Evolutionary conservation across 64 coral and sea anemone genomes (phyloP).

Genomic region (Montipora efflorescens): DNA sequence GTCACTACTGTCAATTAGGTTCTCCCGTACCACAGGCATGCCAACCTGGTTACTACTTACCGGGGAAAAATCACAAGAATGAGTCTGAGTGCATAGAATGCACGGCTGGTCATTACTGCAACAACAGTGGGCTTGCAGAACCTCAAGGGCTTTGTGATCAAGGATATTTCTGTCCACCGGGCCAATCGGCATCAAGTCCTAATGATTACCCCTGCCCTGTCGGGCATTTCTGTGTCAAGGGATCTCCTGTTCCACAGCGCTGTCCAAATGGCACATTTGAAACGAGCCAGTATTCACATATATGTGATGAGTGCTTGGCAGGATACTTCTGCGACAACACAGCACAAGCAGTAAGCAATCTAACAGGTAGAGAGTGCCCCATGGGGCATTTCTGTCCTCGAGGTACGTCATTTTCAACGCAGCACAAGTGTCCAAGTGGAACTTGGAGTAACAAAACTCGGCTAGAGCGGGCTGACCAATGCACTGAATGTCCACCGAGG

Average conservation of each 20-base stretch:
- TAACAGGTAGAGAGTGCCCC: slow-evolving; percentile 76
- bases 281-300: slow-evolving; percentile 61
- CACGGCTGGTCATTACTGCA: slow-evolving; percentile 87
- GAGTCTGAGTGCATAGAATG: slow-evolving; percentile 76
- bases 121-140: slow-evolving; percentile 77
- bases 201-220: slow-evolving; percentile 65
- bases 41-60: slow-evolving; percentile 84
- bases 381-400: slow-evolving; percentile 83
- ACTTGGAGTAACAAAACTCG: slow-evolving; percentile 95
- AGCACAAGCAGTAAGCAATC: slow-evolving; percentile 27
- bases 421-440: slow-evolving; percentile 86
- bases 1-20: slow-evolving; percentile 82
- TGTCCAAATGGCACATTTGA: slow-evolving; percentile 96
- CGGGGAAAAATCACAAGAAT: slow-evolving; percentile 76
- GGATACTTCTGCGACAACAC: slow-evolving; percentile 98
- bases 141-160: slow-evolving; percentile 79
- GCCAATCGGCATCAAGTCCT: slow-evolving; percentile 78
- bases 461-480: slow-evolving; percentile 71
- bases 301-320: slow-evolving; percentile 72
- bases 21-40: slow-evolving; percentile 64
- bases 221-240: slow-evolving; percentile 89
- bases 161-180: slow-evolving; percentile 89
- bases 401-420: slow-evolving; percentile 90
- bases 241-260: slow-evolving; percentile 64
- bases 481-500: slow-evolving; percentile 89